These are phyloP conservation scores for Chironomus tentans DNA, from an alignment of 2,888 invertebrate species.

Conservation along the genomic window DNA sequence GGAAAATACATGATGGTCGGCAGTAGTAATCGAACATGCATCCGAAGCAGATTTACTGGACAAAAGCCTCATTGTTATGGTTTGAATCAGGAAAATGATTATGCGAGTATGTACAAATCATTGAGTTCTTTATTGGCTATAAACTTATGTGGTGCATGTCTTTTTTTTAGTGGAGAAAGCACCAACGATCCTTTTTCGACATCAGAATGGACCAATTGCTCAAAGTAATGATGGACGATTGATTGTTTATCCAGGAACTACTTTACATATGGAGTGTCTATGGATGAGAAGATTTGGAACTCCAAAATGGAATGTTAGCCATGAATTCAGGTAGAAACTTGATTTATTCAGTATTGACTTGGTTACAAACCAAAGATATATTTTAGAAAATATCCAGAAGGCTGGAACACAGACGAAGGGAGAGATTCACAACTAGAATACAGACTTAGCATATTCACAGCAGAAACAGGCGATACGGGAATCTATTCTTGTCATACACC, in stretches of 20 bases:
- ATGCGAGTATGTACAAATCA: constrained; percentile 55
- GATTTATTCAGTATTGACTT: constrained; percentile 29
- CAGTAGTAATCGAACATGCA: constrained; percentile 59
- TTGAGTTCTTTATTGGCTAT: neutral
- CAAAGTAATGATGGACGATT: constrained; percentile 79
- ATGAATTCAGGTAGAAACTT: constrained; percentile 44
- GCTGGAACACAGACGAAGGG: constrained; percentile 73
- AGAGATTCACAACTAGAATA: constrained; percentile 72
- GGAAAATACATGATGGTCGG: constrained; percentile 81
- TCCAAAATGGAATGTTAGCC: constrained; percentile 74
- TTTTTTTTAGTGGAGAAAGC: constrained; percentile 64
- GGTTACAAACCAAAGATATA: neutral
- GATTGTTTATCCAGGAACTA: constrained; percentile 76
- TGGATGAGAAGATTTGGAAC: constrained; percentile 80
- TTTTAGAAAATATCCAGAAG: constrained; percentile 59
- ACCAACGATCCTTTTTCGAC: constrained; percentile 73
- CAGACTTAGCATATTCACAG: constrained; percentile 69
- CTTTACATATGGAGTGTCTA: constrained; percentile 78
- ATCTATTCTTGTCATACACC: constrained; percentile 78
- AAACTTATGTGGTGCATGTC: neutral
- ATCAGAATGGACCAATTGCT: constrained; percentile 73
- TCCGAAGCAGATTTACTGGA: constrained; percentile 74
- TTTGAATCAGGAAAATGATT: constrained; percentile 76
- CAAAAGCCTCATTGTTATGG: constrained; percentile 69
- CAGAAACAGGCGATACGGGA: constrained; percentile 75